phyloP scores from a whole-genome alignment of 2,797 vertebrate genomes.

The Pangasius mekongensis region DNA sequence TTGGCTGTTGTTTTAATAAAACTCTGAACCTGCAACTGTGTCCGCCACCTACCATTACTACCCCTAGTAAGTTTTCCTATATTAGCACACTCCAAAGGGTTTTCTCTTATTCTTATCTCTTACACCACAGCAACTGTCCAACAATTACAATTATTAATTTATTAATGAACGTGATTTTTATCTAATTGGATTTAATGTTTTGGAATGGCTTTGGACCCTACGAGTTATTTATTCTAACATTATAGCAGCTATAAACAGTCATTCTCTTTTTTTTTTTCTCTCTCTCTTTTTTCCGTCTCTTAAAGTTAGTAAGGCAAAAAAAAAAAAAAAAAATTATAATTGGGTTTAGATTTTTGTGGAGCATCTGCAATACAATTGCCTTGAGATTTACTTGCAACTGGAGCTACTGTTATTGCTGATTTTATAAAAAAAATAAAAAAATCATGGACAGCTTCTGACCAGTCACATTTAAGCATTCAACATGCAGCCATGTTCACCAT shows the following conservation, averaged over 20 bases:
- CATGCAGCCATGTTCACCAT: slow-evolving; percentile 9
- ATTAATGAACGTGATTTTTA: not conserved
- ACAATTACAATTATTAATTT: not conserved
- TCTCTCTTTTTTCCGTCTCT: not conserved
- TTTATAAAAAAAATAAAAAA: not conserved
- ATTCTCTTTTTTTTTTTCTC: no score
- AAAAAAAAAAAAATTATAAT: not conserved
- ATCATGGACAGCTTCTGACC: not conserved
- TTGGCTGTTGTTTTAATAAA: no score
- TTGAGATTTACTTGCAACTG: not conserved
- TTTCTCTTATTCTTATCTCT: not conserved
- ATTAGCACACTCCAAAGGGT: not conserved
- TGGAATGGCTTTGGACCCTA: not conserved
- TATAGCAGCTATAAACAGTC: not conserved
- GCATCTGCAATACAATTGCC: not conserved
- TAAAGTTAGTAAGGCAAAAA: not conserved
- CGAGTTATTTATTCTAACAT: not conserved
- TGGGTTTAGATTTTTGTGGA: not conserved
- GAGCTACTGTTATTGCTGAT: not conserved
- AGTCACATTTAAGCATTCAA: not conserved
- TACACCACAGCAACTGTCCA: not conserved
- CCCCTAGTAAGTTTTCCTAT: not conserved
- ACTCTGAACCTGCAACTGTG: no score
- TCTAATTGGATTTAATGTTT: not conserved
- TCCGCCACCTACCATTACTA: not conserved